A percentile compares a stretch with the other conserved stretches of the same genome.
These are phyloP conservation scores for Atta texana DNA, from an alignment of 1,140 invertebrate genomes.

Conservation along the genomic window DNA sequence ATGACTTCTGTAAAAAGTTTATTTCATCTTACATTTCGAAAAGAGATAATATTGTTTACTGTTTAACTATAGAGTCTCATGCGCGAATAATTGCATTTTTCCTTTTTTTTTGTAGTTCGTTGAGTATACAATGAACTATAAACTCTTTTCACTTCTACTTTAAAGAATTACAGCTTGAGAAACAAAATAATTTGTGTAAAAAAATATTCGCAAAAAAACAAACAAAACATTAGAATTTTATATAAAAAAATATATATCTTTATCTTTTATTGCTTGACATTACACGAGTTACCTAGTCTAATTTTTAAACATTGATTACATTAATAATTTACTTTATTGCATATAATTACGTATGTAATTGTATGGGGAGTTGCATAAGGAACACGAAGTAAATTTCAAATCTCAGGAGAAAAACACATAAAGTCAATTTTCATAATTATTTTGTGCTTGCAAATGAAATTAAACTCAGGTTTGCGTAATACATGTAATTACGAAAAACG, in stretches of 20 bases:
- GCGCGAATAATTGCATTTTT: constrained; percentile 55
- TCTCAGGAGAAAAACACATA: background rate
- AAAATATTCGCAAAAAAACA: background rate
- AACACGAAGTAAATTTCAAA: constrained; percentile 19
- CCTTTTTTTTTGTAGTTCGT: constrained; percentile 11
- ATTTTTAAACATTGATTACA: constrained; percentile 19
- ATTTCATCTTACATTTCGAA: constrained; percentile 32
- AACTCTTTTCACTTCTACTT: background rate
- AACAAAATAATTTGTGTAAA: constrained; percentile 2
- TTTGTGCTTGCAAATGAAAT: constrained; percentile 1
- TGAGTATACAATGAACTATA: background rate
- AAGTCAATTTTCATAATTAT: constrained; percentile 19
- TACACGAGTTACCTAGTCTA: constrained; percentile 29
- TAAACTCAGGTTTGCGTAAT: background rate
- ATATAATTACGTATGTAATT: constrained; percentile 6
- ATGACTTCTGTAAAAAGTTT: constrained; percentile 44
- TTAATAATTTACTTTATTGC: constrained; percentile 37
- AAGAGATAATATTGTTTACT: constrained; percentile 49
- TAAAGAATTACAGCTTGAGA: constrained; percentile 22
- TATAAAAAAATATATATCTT: constrained; percentile 54
- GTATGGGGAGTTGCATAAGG: background rate
- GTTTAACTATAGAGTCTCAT: constrained; percentile 48
- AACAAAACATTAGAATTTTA: background rate
- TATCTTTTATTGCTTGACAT: constrained; percentile 30
- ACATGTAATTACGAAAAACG: background rate